Evolutionary conservation across 1,140 invertebrate species (phyloP).

Genomic region (Trachelipus rathkii): DNA sequence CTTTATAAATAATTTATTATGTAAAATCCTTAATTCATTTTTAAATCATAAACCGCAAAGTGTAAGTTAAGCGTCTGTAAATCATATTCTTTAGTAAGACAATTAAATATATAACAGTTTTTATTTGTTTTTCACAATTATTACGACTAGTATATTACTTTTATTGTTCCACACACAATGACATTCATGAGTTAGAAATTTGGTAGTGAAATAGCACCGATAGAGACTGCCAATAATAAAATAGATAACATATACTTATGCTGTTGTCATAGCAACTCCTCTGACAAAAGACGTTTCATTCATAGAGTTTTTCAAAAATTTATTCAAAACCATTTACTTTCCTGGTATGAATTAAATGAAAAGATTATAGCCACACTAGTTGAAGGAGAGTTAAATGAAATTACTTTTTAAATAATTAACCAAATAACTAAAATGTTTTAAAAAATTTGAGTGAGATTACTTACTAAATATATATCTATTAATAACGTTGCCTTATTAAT

Average conservation of each 20-base stretch:
- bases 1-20: no score
- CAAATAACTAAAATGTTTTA: constrained; percentile 38
- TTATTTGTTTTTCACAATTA: no score
- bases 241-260: neutral
- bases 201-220: no score
- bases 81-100: no score
- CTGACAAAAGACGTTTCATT: constrained; percentile 18
- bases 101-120: no score
- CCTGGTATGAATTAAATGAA: constrained; percentile 56
- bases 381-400: constrained; percentile 54
- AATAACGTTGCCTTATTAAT: constrained; percentile 52
- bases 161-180: neutral
- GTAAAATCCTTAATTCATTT: no score
- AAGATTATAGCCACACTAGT: constrained; percentile 60
- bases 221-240: no score
- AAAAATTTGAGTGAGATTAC: constrained; percentile 52
- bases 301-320: constrained; percentile 52
- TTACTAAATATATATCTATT: constrained; percentile 55
- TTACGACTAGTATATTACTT: no score
- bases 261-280: constrained; percentile 23
- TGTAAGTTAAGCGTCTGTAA: no score
- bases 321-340: constrained; percentile 48
- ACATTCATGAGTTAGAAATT: no score
- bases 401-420: constrained; percentile 55
- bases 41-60: no score